A percentile compares a stretch with the other conserved stretches of the same genome.
These are phyloP conservation scores for Perdita meconis DNA, from an alignment of 2,888 invertebrate genomes.

Conservation along the genomic window DNA sequence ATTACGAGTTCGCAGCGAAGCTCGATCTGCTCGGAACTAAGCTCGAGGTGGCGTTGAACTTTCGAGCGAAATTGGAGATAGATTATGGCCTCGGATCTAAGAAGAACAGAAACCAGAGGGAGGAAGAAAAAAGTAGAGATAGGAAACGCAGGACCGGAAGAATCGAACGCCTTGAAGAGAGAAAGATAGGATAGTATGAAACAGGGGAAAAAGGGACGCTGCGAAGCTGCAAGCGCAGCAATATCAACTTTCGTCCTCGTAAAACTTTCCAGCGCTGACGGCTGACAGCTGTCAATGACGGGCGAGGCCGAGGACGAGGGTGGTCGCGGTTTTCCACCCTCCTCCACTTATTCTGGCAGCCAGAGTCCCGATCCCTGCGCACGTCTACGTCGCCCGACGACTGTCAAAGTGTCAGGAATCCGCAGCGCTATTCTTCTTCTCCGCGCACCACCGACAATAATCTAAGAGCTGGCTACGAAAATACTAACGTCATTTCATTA, in stretches of 20 bases:
- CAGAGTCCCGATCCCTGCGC: conserved; percentile 32
- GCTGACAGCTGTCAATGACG: conserved; percentile 80
- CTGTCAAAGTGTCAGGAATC: conserved; percentile 77
- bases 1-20: too few relatives aligned
- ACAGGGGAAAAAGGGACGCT: not conserved
- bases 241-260: conserved; percentile 78
- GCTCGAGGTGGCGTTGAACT: too few relatives aligned
- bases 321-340: conserved; percentile 66
- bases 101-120: too few relatives aligned
- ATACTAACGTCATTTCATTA: too few relatives aligned
- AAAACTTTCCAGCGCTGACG: conserved; percentile 79
- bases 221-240: conserved; percentile 76
- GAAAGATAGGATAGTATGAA: conserved; percentile 1
- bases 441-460: conserved; percentile 65
- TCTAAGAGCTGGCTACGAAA: conserved; percentile 69
- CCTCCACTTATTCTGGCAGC: conserved; percentile 56
- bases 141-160: not conserved
- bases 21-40: too few relatives aligned
- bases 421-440: conserved; percentile 62
- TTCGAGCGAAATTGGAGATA: too few relatives aligned
- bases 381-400: conserved; percentile 60
- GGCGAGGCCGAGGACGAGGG: conserved; percentile 53
- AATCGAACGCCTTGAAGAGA: not conserved
- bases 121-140: too few relatives aligned
- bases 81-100: too few relatives aligned